Percentiles rank a stretch among this genome's conserved stretches.
Evolutionary conservation across 2,888 invertebrate genomes (phyloP).

Genomic region (Epirrita christyi): DNA sequence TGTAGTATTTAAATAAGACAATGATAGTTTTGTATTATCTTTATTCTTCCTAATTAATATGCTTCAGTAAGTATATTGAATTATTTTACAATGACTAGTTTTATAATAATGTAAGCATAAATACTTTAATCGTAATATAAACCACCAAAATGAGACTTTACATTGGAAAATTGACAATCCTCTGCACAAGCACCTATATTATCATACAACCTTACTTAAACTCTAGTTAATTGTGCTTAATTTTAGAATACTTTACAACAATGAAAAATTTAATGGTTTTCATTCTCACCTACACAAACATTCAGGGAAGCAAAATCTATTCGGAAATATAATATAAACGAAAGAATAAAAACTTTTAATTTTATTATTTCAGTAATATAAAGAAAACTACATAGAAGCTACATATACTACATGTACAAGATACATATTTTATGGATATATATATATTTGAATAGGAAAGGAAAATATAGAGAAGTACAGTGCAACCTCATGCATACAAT

Average conservation of each 20-base stretch:
- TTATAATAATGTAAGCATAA: constrained; percentile 67
- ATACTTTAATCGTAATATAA: constrained; percentile 58
- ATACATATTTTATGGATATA: constrained; percentile 9
- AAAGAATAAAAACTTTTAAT: too few relatives aligned
- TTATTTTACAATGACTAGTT: constrained; percentile 70
- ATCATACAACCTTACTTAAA: constrained; percentile 76
- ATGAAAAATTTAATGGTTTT: constrained; percentile 16
- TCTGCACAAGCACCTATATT: constrained; percentile 81
- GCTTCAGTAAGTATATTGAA: constrained; percentile 82
- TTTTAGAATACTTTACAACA: constrained; percentile 41
- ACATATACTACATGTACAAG: too few relatives aligned
- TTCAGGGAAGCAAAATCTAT: constrained; percentile 9
- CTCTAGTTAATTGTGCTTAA: constrained; percentile 53
- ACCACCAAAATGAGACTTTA: constrained; percentile 64
- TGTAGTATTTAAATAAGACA: constrained; percentile 8
- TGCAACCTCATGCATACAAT: constrained; percentile 43
- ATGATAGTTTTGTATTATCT: constrained; percentile 51
- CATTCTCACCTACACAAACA: constrained; percentile 19
- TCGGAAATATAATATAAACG: neutral
- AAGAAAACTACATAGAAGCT: neutral
- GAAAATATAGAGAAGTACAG: constrained; percentile 5
- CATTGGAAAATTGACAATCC: constrained; percentile 78
- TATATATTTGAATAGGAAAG: constrained; percentile 3
- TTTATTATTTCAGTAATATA: neutral
- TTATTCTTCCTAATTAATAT: constrained; percentile 68